These are phyloP conservation scores for Rhagologus leucostigma DNA, from an alignment of 2,113 vertebrate species.

Conservation along the genomic window DNA sequence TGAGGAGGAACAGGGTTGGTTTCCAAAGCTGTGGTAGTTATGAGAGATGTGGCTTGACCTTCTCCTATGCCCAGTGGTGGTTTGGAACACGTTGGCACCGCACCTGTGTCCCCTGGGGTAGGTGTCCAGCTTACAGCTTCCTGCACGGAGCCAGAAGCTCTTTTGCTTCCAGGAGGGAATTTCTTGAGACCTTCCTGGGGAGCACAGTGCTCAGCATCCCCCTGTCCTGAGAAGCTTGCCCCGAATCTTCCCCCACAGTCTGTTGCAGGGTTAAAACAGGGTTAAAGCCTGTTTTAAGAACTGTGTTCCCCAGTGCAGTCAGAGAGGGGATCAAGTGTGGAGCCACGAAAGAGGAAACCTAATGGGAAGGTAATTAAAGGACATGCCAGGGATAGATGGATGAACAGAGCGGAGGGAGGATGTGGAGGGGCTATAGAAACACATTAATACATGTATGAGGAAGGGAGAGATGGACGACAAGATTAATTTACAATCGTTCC, in stretches of 20 bases:
- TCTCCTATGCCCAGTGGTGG: accelerated
- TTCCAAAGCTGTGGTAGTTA: background rate
- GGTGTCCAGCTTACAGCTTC: background rate
- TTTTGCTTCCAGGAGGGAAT: background rate
- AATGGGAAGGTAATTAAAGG: conserved; percentile 58
- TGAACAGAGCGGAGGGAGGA: background rate
- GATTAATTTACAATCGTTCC: background rate
- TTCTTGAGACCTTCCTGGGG: background rate
- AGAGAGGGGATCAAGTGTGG: background rate
- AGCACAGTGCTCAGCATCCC: accelerated
- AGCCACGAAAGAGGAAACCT: conserved; percentile 7
- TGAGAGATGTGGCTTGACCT: background rate
- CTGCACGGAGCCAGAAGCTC: background rate
- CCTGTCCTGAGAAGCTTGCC: background rate
- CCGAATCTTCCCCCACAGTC: background rate
- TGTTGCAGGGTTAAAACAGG: background rate
- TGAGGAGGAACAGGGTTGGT: background rate
- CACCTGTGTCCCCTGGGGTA: background rate
- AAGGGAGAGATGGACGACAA: background rate
- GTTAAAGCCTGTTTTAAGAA: too few species aligned
- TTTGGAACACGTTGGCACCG: background rate
- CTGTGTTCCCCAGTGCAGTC: background rate
- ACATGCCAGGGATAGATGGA: background rate
- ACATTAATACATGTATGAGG: background rate
- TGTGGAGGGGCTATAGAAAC: background rate